These are phyloP conservation scores for Zosterops borbonicus DNA, from an alignment of 2,113 vertebrate species.

Conservation along the genomic window DNA sequence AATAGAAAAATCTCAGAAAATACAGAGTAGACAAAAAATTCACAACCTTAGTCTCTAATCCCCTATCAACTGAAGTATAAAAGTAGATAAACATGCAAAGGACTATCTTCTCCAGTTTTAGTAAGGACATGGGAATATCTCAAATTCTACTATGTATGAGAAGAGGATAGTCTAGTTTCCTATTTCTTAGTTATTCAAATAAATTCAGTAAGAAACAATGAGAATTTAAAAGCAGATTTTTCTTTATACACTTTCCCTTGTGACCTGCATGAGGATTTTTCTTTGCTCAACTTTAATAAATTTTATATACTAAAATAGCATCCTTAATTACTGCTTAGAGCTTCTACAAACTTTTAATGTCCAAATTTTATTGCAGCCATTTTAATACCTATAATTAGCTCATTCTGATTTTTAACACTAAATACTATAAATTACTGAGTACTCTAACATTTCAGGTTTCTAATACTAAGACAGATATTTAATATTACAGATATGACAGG, in stretches of 20 bases:
- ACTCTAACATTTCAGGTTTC: not conserved
- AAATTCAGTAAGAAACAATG: not conserved
- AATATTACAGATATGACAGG: not conserved
- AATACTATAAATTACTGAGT: not conserved
- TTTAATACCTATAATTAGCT: constrained; percentile 20
- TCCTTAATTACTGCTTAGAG: constrained; percentile 14
- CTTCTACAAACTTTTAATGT: not conserved
- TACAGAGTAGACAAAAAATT: not conserved
- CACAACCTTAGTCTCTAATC: not conserved
- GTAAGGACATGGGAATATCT: not conserved
- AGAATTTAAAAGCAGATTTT: not conserved
- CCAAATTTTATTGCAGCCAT: not conserved
- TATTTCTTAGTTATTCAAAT: not conserved
- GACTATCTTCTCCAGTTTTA: not conserved
- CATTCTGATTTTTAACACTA: not conserved
- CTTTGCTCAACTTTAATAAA: not conserved
- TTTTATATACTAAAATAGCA: constrained; percentile 9
- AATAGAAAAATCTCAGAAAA: not conserved
- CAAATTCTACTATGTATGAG: not conserved
- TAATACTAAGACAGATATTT: not conserved
- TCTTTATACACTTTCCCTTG: not conserved
- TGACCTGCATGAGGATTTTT: not conserved
- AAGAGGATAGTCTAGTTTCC: not conserved
- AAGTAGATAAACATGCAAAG: not conserved
- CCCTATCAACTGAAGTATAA: not conserved